These are phyloP conservation scores for Fragum fragum DNA, from an alignment of 2,888 invertebrate species.

Conservation along the genomic window DNA sequence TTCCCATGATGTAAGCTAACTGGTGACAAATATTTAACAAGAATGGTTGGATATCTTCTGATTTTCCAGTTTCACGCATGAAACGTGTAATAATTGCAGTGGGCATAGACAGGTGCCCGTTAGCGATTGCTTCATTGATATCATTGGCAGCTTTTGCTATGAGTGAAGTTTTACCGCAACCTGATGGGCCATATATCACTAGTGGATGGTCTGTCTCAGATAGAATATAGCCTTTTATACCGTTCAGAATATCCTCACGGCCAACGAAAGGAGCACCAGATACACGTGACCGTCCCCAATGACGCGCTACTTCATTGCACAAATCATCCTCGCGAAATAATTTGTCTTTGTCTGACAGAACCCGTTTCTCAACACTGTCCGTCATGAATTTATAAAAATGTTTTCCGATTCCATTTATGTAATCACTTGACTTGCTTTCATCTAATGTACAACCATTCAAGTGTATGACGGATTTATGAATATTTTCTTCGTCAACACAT, in stretches of 20 bases:
- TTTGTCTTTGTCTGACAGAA: conserved; percentile 57
- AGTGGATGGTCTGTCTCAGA: conserved; percentile 77
- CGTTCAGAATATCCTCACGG: conserved; percentile 71
- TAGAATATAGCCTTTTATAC: conserved; percentile 74
- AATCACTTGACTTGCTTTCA: conserved; percentile 64
- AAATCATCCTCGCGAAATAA: conserved; percentile 69
- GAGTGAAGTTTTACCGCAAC: conserved; percentile 81
- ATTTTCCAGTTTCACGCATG: conserved; percentile 76
- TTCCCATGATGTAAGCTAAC: conserved; percentile 72
- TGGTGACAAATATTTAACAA: conserved; percentile 79
- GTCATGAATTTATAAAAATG: conserved; percentile 74
- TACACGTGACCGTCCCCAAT: conserved; percentile 70
- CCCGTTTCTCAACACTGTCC: conserved; percentile 67
- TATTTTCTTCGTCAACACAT: conserved; percentile 45
- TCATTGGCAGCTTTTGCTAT: conserved; percentile 76
- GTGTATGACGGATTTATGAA: conserved; percentile 52
- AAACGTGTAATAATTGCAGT: conserved; percentile 75
- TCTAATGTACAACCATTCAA: conserved; percentile 59
- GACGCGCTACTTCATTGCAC: conserved; percentile 74
- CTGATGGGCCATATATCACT: conserved; percentile 76
- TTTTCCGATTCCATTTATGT: conserved; percentile 68
- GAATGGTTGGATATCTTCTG: conserved; percentile 73
- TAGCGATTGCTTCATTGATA: conserved; percentile 66
- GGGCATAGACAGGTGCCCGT: conserved; percentile 66
- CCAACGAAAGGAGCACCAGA: conserved; percentile 72